Percentiles rank a stretch among this genome's conserved stretches.
These are phyloP conservation scores for Chiloscyllium punctatum DNA, from an alignment of 2,797 vertebrate species.

Conservation along the genomic window DNA sequence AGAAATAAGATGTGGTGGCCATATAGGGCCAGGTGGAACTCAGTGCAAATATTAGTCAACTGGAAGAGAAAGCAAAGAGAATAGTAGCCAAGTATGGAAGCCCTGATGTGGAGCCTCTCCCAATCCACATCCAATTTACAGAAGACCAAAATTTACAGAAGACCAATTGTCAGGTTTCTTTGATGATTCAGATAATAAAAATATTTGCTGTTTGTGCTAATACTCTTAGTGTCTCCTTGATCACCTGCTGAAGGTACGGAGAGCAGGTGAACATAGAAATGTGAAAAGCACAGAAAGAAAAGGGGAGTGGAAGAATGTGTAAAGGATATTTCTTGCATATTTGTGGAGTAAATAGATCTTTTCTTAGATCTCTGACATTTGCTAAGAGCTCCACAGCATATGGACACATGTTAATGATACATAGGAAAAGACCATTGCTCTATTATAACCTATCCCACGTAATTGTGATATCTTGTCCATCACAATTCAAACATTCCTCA, in stretches of 20 bases:
- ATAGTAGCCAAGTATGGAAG: not conserved
- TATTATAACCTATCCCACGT: not conserved
- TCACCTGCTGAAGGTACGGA: not conserved
- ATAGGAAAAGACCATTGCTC: not conserved
- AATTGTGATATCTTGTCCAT: not conserved
- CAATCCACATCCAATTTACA: not conserved
- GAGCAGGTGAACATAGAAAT: not conserved
- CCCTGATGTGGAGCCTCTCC: not conserved
- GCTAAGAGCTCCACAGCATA: not conserved
- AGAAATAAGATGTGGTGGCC: no score
- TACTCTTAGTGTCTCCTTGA: not conserved
- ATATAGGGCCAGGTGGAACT: not conserved
- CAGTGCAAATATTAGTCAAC: not conserved
- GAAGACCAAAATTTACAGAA: not conserved
- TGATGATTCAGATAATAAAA: not conserved
- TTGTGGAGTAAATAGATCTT: not conserved
- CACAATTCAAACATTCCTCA: not conserved
- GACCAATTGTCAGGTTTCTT: no score
- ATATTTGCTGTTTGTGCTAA: no score
- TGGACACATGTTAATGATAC: not conserved
- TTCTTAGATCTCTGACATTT: not conserved
- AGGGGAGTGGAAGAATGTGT: not conserved
- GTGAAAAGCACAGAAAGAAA: slow-evolving; percentile 34
- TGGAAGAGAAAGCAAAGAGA: not conserved
- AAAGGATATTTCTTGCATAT: not conserved